Evolutionary conservation across 2,888 invertebrate species (phyloP), one percentile per base, ranked within the genome.

Genomic region (Achlya flavicornis): DNA sequence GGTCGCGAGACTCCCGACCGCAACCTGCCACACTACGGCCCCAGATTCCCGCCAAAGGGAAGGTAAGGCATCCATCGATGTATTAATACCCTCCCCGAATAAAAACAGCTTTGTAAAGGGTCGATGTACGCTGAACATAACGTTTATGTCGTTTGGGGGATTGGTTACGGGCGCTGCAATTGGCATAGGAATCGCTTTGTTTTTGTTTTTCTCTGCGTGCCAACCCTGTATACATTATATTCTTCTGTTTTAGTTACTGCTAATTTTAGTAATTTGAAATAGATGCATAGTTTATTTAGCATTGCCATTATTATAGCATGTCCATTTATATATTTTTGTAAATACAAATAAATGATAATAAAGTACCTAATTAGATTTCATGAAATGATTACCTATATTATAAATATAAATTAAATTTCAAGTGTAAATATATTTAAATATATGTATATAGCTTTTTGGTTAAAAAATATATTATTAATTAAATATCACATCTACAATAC

Each of bases 21-120:
- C 82, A 96, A 96, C 88, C 96, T 97, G 94, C 98, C 97, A 76
- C 98, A 98, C 95, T 97, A 97, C 93, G 98, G 98, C 80, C 98
- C 98, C 76, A 95, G 97, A 88, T 98, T 98, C 95, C 96, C 97
- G 93, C 95, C 97, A 72, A 95, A 96, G 95, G 97, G 96, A 95
- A 97, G 97, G 97, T 97, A 95, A 94, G 93, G 83, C 62, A 64
- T 62, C 65, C 43, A 59, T 46, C 46, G 46, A 46, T 46, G 46
- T 46, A n/a, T 53, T 33, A 48, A 32, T 41, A 35, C 43, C 43
- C 57, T 46, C 19, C 48, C 11, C 19, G 10, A 53, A n/a, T 46
- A 61, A 53, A 53, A 60, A 11, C n/a, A 7, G 32, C 33, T 38
- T 10, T n/a, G 46, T 46, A 32, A 14, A 26, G 57, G 63, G 57